Base-by-base conservation (phyloP, 2,797 vertebrate genomes). In the Catamblyrhynchus diadema region DNA sequence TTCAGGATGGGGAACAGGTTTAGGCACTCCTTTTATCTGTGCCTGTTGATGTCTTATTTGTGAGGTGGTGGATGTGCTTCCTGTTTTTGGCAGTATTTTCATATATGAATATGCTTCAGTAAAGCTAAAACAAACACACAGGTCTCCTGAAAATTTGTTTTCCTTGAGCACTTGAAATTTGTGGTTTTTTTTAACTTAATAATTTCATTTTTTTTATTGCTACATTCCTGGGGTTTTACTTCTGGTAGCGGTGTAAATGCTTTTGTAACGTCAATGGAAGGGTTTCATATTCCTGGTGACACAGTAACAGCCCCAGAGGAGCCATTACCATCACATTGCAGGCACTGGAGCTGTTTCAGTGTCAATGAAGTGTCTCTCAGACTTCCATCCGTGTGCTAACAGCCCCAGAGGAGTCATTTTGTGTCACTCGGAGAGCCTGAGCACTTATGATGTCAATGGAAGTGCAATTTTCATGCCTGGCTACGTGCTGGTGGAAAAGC, bases 331-430 rank as follows among this genome's bases (percentile, higher is more conserved):
- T 81, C 50, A 20, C 30, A 25, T 27, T 70, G 42, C 67, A 92
- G 92, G 86, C 81, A 9, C 33, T 73, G 45, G 91, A 90, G 82
- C 80, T 92, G 71, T 92, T 95, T 83, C 6, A 7, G 47, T 96
- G 94, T 95, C 97, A 94, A 41, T 94, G 90, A 96, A 94, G 85
- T 94, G 67, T 94, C 93, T 97, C 86, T 83, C 78, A 60, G 50
- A 20, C 86, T 97, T 86, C 56, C 53, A 72, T 3, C 27, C 27
- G 75, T 51, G 67, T 35, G 82, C 56, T 75, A 93, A 94, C 17
- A 54, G 83, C 78, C 96, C 90, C 96, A 51, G 22, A 72, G 94
- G 93, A 95, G 84, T 79, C 82, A 79, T 96, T 95, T 47, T 0
- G 6, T 70, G 65, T 30, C 71, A 57, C 51, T 89, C 0, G 4